Conservation (phyloP, 2,113 vertebrate genomes). For the Hemiprocne comata region DNA sequence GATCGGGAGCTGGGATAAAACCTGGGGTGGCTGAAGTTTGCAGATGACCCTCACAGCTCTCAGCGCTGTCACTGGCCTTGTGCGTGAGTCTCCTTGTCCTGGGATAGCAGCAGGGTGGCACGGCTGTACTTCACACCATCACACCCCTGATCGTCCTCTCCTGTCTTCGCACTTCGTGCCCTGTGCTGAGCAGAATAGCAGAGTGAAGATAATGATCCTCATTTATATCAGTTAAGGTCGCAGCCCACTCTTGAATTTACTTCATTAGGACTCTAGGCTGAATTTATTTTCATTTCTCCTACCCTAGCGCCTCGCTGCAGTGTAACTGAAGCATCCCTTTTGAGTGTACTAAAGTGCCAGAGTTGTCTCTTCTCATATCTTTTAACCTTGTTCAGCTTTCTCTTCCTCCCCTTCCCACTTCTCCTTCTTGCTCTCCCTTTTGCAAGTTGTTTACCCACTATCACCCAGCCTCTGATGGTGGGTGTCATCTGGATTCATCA, state of each 20-base stretch:
- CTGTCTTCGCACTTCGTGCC: conserved; percentile 8
- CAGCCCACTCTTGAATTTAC: conserved; percentile 71
- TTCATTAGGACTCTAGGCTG: conserved; percentile 67
- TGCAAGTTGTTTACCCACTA: background rate
- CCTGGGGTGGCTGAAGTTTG: background rate
- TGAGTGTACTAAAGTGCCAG: background rate
- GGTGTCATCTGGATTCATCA: background rate
- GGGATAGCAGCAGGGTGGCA: background rate
- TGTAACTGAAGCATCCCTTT: conserved; percentile 43
- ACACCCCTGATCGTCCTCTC: conserved; percentile 12
- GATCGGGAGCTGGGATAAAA: background rate
- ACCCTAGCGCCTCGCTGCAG: conserved; percentile 30
- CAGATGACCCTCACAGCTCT: background rate
- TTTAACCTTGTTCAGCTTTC: background rate
- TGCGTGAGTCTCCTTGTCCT: background rate
- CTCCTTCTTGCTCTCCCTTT: background rate
- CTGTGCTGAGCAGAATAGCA: conserved; percentile 62
- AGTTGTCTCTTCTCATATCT: conserved; percentile 42
- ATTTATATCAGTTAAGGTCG: conserved; percentile 78
- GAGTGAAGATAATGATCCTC: conserved; percentile 73
- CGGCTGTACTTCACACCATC: conserved; percentile 14
- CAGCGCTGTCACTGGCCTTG: background rate
- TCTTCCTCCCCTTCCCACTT: background rate
- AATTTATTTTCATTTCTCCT: conserved; percentile 77
- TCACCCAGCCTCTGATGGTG: background rate